Conservation (phyloP, 2,113 vertebrate species). For the Xiphophorus couchianus region DNA sequence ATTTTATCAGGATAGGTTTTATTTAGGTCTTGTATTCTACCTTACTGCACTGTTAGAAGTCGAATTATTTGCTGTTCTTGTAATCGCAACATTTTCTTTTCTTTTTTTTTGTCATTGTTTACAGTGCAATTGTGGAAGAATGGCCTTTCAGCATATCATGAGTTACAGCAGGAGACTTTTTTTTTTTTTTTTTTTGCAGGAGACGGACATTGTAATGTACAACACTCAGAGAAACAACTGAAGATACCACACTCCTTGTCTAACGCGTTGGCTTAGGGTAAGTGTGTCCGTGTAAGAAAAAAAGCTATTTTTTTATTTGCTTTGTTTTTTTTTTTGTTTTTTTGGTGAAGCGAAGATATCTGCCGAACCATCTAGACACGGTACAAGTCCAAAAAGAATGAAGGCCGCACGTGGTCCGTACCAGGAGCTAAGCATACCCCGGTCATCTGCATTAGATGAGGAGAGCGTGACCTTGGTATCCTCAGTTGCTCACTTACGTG, state of each 20-base stretch:
- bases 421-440: constrained; percentile 74
- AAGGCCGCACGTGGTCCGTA: constrained; percentile 53
- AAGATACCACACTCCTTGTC: constrained; percentile 91
- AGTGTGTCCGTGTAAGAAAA: constrained; percentile 48
- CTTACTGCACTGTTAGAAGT: neutral
- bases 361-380: constrained; percentile 22
- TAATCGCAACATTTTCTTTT: neutral
- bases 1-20: neutral
- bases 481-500: constrained; percentile 99
- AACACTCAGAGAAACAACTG: constrained; percentile 97
- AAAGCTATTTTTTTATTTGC: neutral
- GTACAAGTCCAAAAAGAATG: constrained; percentile 39
- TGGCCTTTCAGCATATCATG: constrained; percentile 90
- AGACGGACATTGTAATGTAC: constrained; percentile 85
- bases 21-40: too few species aligned
- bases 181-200: constrained; percentile 67
- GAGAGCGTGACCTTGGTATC: constrained; percentile 88
- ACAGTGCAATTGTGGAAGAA: constrained; percentile 65
- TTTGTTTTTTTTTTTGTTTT: neutral
- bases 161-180: constrained; percentile 89
- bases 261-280: constrained; percentile 81
- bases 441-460: constrained; percentile 85
- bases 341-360: constrained; percentile 35
- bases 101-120: too few species aligned
- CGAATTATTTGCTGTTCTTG: neutral